A percentile compares a stretch with the other conserved stretches of the same genome.
Conservation (phyloP, 2,113 vertebrate genomes). For the Parus major region DNA sequence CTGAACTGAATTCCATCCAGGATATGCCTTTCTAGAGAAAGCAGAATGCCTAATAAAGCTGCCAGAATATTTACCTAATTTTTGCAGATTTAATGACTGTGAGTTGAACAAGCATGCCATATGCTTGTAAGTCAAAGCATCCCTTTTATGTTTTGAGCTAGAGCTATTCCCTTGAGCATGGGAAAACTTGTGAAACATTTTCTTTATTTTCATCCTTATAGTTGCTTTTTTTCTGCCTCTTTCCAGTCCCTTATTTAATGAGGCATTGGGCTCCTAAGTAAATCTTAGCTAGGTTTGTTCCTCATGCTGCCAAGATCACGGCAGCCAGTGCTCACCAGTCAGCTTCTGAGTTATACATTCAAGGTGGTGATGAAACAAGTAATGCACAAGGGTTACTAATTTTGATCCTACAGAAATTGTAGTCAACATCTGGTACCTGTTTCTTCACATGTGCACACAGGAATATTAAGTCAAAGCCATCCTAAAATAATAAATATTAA, state of each 20-base stretch:
- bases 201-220: not conserved
- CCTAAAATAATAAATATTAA: not conserved
- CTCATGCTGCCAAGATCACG: not conserved
- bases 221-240: not conserved
- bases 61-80: not conserved
- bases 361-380: not conserved
- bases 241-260: not conserved
- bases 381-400: not conserved
- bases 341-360: not conserved
- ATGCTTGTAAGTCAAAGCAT: not conserved
- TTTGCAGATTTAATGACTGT: not conserved
- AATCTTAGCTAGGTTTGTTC: not conserved
- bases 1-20: not conserved
- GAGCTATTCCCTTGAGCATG: not conserved
- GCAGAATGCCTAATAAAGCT: not conserved
- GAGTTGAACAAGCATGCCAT: not conserved
- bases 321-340: not conserved
- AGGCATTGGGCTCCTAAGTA: not conserved
- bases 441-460: not conserved
- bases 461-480: not conserved
- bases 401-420: not conserved
- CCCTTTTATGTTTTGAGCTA: not conserved
- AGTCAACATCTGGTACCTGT: not conserved
- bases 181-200: not conserved
- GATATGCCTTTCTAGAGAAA: not conserved